A percentile compares a stretch with the other conserved stretches of the same genome.
These are phyloP conservation scores for Taphrorychus bicolor DNA, from an alignment of 2,888 invertebrate genomes.

Conservation along the genomic window DNA sequence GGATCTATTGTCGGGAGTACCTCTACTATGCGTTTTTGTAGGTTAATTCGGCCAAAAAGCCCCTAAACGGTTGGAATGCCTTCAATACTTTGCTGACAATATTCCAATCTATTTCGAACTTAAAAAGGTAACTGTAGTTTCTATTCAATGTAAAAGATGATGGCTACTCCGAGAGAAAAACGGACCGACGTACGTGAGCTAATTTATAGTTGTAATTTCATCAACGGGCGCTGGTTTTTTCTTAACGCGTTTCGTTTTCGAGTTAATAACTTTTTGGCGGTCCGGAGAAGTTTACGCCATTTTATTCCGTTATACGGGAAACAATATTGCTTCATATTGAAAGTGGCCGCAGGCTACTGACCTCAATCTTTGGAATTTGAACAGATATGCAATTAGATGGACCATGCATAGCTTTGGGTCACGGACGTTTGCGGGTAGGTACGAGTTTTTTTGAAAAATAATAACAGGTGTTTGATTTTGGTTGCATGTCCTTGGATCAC, in stretches of 20 bases:
- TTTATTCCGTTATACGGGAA: slow-evolving; percentile 52
- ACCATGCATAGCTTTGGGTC: slow-evolving; percentile 6
- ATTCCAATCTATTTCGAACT: slow-evolving; percentile 40
- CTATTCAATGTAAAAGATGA: slow-evolving; percentile 45
- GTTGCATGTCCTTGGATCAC: too few relatives aligned
- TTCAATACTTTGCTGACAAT: slow-evolving; percentile 43
- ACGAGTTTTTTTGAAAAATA: too few relatives aligned
- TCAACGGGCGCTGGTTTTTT: slow-evolving; percentile 47
- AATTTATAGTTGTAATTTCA: slow-evolving; percentile 55
- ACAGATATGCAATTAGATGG: slow-evolving; percentile 49
- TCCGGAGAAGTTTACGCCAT: slow-evolving; percentile 49
- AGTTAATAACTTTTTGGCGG: slow-evolving; percentile 56
- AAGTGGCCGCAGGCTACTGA: slow-evolving; percentile 48
- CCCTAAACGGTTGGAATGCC: slow-evolving; percentile 36
- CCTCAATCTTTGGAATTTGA: slow-evolving; percentile 48
- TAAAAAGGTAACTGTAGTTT: slow-evolving; percentile 47
- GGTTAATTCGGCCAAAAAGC: slow-evolving; percentile 36
- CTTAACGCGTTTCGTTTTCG: slow-evolving; percentile 36
- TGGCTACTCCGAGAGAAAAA: slow-evolving; percentile 44
- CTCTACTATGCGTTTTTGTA: slow-evolving; percentile 35
- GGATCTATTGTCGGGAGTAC: slow-evolving; percentile 5
- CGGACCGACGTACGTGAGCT: slow-evolving; percentile 53
- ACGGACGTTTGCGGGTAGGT: neutral
- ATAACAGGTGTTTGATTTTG: too few relatives aligned
- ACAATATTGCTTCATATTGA: slow-evolving; percentile 52